Conservation (phyloP, 2,888 invertebrate species). For the Dasypogon diadema region DNA sequence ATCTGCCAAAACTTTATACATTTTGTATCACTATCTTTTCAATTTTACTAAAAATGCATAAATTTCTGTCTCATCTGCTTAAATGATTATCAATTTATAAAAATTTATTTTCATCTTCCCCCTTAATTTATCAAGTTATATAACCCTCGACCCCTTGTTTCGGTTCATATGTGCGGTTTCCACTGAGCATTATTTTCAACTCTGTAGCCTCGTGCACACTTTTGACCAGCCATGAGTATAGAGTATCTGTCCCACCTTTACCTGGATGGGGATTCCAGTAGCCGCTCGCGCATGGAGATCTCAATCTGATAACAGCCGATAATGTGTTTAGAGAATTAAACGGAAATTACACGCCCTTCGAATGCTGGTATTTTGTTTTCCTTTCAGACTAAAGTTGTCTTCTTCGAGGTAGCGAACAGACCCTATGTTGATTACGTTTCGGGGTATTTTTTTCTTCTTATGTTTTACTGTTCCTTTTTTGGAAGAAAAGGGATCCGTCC, state of each 20-base stretch:
- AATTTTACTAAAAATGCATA: too few species aligned
- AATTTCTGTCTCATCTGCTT: too few species aligned
- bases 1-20: too few species aligned
- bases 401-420: background rate
- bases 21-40: too few species aligned
- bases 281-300: constrained; percentile 52
- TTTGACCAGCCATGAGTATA: too few species aligned
- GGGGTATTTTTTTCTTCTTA: constrained; percentile 7
- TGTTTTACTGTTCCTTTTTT: background rate
- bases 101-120: too few species aligned
- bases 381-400: background rate
- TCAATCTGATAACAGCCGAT: constrained; percentile 48
- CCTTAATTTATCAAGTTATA: too few species aligned
- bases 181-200: too few species aligned
- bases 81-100: too few species aligned
- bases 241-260: background rate
- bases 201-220: background rate
- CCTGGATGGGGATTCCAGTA: constrained; percentile 37
- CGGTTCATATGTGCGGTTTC: too few species aligned
- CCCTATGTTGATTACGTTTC: background rate
- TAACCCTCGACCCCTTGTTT: too few species aligned
- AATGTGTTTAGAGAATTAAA: constrained; percentile 51
- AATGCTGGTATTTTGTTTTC: constrained; percentile 15
- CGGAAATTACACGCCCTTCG: constrained; percentile 52
- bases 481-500: background rate